These are phyloP conservation scores for Cheilosia vernalis DNA, from an alignment of 2,888 invertebrate genomes.

Conservation along the genomic window DNA sequence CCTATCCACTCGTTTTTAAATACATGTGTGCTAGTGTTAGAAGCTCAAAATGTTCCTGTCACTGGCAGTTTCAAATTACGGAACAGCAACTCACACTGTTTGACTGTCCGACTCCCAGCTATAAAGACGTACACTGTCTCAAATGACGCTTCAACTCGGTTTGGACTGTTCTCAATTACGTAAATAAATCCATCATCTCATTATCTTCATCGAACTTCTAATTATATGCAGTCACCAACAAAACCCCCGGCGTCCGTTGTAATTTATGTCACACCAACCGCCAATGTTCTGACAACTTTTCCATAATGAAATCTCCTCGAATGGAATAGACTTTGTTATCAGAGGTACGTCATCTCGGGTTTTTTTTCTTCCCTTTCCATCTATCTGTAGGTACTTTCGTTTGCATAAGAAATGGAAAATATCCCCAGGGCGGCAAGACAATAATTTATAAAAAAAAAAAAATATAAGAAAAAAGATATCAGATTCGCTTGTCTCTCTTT, in stretches of 20 bases:
- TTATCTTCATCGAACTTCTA: slow-evolving; percentile 59
- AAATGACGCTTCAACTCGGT: not conserved
- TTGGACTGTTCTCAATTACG: not conserved
- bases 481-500: slow-evolving; percentile 61
- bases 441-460: slow-evolving; percentile 60
- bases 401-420: slow-evolving; percentile 72
- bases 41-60: no score
- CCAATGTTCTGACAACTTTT: slow-evolving; percentile 51
- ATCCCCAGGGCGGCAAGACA: slow-evolving; percentile 63
- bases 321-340: slow-evolving; percentile 60
- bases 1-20: no score
- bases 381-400: slow-evolving; percentile 43
- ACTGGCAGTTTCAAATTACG: no score
- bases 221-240: slow-evolving; percentile 28
- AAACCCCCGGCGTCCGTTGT: slow-evolving; percentile 17
- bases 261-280: slow-evolving; percentile 59
- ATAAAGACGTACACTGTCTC: not conserved
- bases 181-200: slow-evolving; percentile 53
- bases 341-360: slow-evolving; percentile 7
- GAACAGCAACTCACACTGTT: no score
- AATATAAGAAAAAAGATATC: slow-evolving; percentile 34
- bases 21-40: no score
- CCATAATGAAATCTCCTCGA: slow-evolving; percentile 46
- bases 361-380: slow-evolving; percentile 17
- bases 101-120: not conserved